A percentile compares a stretch with the other conserved stretches of the same genome.
These are phyloP conservation scores for Epinephelus moara DNA, from an alignment of 2,113 vertebrate species.

Conservation along the genomic window DNA sequence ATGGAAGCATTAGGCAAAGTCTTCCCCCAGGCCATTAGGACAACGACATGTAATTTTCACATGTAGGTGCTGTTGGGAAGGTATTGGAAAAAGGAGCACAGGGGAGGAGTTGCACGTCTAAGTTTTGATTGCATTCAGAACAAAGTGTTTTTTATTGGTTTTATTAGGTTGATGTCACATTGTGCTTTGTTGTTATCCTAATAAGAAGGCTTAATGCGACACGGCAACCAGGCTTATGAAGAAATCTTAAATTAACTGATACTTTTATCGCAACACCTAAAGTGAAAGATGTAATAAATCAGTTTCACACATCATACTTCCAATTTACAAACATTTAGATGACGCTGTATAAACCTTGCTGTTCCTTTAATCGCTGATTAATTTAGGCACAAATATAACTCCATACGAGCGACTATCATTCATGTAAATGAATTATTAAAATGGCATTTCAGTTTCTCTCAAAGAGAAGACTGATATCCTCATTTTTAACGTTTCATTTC, in stretches of 20 bases:
- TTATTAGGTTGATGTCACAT: constrained; percentile 49
- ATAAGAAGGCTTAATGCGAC: constrained; percentile 25
- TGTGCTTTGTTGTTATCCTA: constrained; percentile 12
- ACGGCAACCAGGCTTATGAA: constrained; percentile 17
- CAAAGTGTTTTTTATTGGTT: constrained; percentile 44
- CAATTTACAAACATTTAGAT: constrained; percentile 28
- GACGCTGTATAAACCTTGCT: constrained; percentile 18
- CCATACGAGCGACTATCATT: constrained; percentile 36
- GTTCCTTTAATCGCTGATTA: constrained; percentile 48
- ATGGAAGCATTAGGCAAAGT: constrained; percentile 81
- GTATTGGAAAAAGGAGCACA: constrained; percentile 56
- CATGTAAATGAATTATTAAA: constrained; percentile 54
- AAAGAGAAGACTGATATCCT: constrained; percentile 51
- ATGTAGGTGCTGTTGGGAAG: constrained; percentile 41
- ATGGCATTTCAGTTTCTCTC: constrained; percentile 46
- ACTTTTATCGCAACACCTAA: background rate
- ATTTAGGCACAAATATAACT: constrained; percentile 36
- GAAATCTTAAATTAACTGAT: constrained; percentile 18
- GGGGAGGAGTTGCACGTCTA: constrained; percentile 12
- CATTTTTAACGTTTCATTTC: constrained; percentile 68
- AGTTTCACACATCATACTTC: constrained; percentile 26
- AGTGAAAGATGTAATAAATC: constrained; percentile 1
- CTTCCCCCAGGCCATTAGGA: constrained; percentile 69
- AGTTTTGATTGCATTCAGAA: constrained; percentile 61
- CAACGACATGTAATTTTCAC: constrained; percentile 76